Evolutionary conservation across 2,797 vertebrate genomes (phyloP), one percentile per base, ranked within the genome.

Genomic region (Gallinago stenura): DNA sequence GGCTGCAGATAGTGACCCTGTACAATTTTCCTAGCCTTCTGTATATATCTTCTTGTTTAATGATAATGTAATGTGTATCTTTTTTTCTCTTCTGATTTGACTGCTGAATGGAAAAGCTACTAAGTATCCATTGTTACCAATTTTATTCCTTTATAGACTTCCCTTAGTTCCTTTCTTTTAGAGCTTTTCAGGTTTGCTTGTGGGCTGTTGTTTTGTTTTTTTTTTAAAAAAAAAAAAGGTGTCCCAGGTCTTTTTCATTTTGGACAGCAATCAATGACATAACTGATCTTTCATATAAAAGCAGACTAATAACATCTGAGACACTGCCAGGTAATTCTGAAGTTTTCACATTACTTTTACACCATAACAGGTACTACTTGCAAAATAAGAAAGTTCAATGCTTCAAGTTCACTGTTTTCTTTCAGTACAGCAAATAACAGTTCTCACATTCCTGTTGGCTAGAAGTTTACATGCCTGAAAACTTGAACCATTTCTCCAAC

Each of bases 61-160:
- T 28, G 31, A 26, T 21, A 58, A 31, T 4, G 9, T 4, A 39
- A 8, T 41, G 12, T 4, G 0, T 7, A 31, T 4, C 9, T 56
- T 11, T 57, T 57, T 62, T 80, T 7, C 14, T 43, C 45, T 64
- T 56, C 33, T n/a, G 2, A 61, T 60, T 66, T 72, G 35, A 10
- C 25, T 50, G 14, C 7, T 39, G 58, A 60, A 37, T 39, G 45
- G 8, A 43, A 92, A 85, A 71, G 28, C 7, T 30, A 70, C 7
- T 21, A 41, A 62, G 12, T 8, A 3, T 37, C 21, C 41, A n/a
- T 9, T 33, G 15, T 22, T 57, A 37, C 2, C 2, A 9, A 2
- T 24, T 84, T 39, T 31, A 28, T 28, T 90, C 12, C 48, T 77
- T 35, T 50, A 22, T 14, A 56, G 20, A 3, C 9, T 70, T 75